Evolutionary conservation across 2,797 vertebrate genomes (phyloP), one percentile per base, ranked within the genome.

Genomic region (Sebastiscus albofasciatus): DNA sequence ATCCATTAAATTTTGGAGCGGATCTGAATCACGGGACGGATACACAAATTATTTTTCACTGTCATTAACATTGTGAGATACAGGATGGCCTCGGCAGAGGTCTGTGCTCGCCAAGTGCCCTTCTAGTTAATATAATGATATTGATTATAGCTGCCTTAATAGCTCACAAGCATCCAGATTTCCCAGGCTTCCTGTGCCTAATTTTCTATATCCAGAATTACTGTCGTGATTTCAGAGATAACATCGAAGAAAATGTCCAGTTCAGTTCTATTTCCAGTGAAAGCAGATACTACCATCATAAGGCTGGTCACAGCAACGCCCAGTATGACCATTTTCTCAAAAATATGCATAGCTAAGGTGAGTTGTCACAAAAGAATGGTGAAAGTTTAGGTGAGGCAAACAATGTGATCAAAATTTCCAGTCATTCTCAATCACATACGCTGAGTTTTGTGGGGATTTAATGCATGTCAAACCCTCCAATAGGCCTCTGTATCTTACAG

Each of bases 401-500:
- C 24, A 65, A 11, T 26, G 13, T 22, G 29, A 52, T 77, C 16
- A 72, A 34, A 55, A 79, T 80, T 74, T 78, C 8, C 36, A 59
- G 14, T 67, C 13, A 33, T 27, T 52, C 29, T 11, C 22, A 58
- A 61, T 82, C 49, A 70, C 24, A 76, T 8, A 59, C 8, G 24
- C 1, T 29, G 20, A 22, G 24, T 36, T 60, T 33, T 54, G 10
- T 70, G 9, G 29, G 22, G n/a, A 72, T 27, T 42, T 34, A 62
- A 54, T 18, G 61, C 33, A 39, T 14, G 2, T 64, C 46, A 83
- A 54, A 10, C 26, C 65, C 26, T 36, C 14, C 29, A 46, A 59
- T 0, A 46, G 52, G 36, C 22, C 12, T 72, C 36, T 67, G n/a
- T 27, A 56, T 71, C 39, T 46, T 24, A 36, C 60, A 33, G 55